Evolutionary conservation across 2,113 vertebrate genomes (phyloP).

Genomic region (Salminus brasiliensis): DNA sequence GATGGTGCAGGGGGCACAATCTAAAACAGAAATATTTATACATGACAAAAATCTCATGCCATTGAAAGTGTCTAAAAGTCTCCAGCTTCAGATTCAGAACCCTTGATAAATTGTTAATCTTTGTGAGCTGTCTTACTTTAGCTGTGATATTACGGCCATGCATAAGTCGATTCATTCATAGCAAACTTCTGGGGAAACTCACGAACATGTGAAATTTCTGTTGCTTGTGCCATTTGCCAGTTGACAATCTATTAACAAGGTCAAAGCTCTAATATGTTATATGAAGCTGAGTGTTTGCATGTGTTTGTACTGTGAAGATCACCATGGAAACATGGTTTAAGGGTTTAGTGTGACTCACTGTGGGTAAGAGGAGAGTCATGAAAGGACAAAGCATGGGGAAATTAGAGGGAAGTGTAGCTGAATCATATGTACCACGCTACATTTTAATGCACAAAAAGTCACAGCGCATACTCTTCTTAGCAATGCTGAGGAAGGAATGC

Average conservation of each 20-base stretch:
- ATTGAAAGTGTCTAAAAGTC: too few relatives aligned
- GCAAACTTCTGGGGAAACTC: too few relatives aligned
- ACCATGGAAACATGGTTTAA: constrained; percentile 41
- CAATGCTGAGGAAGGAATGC: not conserved
- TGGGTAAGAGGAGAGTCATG: constrained; percentile 46
- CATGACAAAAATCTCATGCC: too few relatives aligned
- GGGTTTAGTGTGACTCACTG: constrained; percentile 50
- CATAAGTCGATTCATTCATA: not conserved
- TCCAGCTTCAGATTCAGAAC: too few relatives aligned
- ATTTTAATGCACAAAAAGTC: not conserved
- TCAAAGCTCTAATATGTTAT: constrained; percentile 16
- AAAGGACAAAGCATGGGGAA: constrained; percentile 35
- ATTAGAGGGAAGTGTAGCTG: not conserved
- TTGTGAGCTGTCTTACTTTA: not conserved
- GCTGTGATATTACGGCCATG: not conserved
- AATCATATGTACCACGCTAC: not conserved
- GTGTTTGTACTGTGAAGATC: constrained; percentile 44
- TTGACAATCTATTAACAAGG: not conserved
- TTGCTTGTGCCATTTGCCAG: constrained; percentile 13
- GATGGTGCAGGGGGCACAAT: constrained; percentile 54
- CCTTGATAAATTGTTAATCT: too few relatives aligned
- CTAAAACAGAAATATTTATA: constrained; percentile 10
- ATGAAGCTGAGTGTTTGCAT: constrained; percentile 14
- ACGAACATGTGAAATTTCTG: constrained; percentile 23
- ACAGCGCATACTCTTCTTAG: not conserved